A percentile compares a stretch with the other conserved stretches of the same genome.
Evolutionary conservation across 2,888 invertebrate species (phyloP).

Genomic region (Microctonus hyperodae): DNA sequence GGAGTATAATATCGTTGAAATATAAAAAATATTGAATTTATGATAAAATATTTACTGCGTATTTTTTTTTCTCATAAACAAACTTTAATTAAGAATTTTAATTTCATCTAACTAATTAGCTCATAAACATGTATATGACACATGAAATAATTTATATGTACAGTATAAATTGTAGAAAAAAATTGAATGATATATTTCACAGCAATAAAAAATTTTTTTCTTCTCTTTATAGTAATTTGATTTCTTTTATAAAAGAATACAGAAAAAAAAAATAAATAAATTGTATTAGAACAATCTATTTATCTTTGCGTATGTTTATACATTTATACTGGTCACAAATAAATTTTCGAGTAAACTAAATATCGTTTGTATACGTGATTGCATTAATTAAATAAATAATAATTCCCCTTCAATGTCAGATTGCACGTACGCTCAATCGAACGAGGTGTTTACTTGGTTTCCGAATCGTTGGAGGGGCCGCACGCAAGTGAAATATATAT

Average conservation of each 20-base stretch:
- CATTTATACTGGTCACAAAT: background rate
- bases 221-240: too few relatives aligned
- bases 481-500: background rate
- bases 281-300: background rate
- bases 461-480: background rate
- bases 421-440: background rate
- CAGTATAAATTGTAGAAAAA: too few relatives aligned
- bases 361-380: constrained; percentile 15
- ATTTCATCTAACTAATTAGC: too few relatives aligned
- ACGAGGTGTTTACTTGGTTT: background rate
- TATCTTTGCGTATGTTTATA: background rate
- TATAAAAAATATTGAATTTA: background rate
- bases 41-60: background rate
- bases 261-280: background rate
- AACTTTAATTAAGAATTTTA: too few relatives aligned
- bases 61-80: background rate
- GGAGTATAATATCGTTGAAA: constrained; percentile 13
- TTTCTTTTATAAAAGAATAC: too few relatives aligned
- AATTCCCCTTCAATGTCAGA: constrained; percentile 15
- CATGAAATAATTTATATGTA: too few relatives aligned
- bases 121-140: too few relatives aligned
- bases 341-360: background rate
- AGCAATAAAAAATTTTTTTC: too few relatives aligned
- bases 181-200: too few relatives aligned
- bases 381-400: constrained; percentile 35